Evolutionary conservation across 1,140 invertebrate genomes (phyloP).

Genomic region (Plectrocnemia conspersa): DNA sequence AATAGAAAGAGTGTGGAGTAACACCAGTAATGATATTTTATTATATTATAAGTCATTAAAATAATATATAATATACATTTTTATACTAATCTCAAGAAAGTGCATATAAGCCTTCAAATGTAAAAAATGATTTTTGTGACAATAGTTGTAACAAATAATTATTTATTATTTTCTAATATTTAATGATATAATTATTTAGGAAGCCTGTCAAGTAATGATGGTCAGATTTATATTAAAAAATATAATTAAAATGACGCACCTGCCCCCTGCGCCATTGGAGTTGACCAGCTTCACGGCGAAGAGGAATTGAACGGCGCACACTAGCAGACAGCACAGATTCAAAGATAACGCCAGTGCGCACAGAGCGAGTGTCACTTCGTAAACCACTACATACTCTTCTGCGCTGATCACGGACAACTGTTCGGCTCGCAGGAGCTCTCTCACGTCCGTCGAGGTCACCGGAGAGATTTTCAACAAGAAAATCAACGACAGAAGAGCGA

Average conservation of each 20-base stretch:
- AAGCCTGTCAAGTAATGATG: too few species aligned
- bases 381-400: slow-evolving; percentile 81
- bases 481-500: slow-evolving; percentile 77
- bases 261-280: slow-evolving; percentile 59
- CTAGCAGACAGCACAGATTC: slow-evolving; percentile 84
- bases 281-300: slow-evolving; percentile 88
- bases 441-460: slow-evolving; percentile 43
- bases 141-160: neutral
- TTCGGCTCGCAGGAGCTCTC: slow-evolving; percentile 54
- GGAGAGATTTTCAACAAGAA: slow-evolving; percentile 82
- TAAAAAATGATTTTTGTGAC: too few species aligned
- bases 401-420: slow-evolving; percentile 54
- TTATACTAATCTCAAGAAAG: neutral
- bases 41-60: too few species aligned
- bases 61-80: neutral
- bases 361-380: slow-evolving; percentile 84
- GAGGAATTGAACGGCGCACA: slow-evolving; percentile 90
- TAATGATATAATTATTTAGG: neutral
- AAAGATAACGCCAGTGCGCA: slow-evolving; percentile 82
- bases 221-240: too few species aligned
- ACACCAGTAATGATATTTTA: too few species aligned
- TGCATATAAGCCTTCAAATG: too few species aligned
- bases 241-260: slow-evolving; percentile 42
- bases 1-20: too few species aligned
- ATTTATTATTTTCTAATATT: neutral